A percentile compares a stretch with the other conserved stretches of the same genome.
Evolutionary conservation across 2,888 invertebrate genomes (phyloP).

Genomic region (Phengaris arion): DNA sequence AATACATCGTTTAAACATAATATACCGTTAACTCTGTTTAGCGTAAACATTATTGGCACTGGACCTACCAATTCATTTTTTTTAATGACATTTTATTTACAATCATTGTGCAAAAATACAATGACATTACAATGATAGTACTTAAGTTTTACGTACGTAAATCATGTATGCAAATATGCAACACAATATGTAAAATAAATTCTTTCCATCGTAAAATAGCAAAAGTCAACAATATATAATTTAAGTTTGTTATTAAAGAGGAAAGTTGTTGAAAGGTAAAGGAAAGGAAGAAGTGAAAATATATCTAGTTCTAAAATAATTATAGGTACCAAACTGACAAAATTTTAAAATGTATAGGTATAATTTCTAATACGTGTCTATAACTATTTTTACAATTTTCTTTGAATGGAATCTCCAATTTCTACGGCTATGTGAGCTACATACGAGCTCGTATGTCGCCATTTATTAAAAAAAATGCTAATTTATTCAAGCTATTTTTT

Average conservation of each 20-base stretch:
- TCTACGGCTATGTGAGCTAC: too few relatives aligned
- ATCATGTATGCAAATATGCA: conserved; percentile 4
- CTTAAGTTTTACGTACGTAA: conserved; percentile 7
- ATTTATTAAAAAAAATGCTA: too few relatives aligned
- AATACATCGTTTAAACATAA: conserved; percentile 8
- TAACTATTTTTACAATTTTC: too few relatives aligned
- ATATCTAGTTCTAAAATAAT: background rate
- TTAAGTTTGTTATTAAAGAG: background rate
- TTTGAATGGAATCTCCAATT: too few relatives aligned
- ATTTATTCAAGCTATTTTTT: too few relatives aligned
- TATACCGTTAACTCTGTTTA: conserved; percentile 4
- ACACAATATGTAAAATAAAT: background rate
- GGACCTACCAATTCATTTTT: background rate
- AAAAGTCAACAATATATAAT: conserved; percentile 2
- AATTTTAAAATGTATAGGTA: too few relatives aligned
- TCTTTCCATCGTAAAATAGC: background rate
- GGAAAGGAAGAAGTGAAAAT: background rate
- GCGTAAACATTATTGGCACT: background rate
- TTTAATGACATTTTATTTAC: background rate
- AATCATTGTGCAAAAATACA: background rate
- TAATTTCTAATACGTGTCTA: too few relatives aligned
- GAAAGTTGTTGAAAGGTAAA: background rate
- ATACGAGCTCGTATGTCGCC: too few relatives aligned
- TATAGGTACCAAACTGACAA: too few relatives aligned
- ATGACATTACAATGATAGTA: background rate